Base-by-base conservation (phyloP, 2,888 invertebrate genomes). In the Alloplasta piceator region DNA sequence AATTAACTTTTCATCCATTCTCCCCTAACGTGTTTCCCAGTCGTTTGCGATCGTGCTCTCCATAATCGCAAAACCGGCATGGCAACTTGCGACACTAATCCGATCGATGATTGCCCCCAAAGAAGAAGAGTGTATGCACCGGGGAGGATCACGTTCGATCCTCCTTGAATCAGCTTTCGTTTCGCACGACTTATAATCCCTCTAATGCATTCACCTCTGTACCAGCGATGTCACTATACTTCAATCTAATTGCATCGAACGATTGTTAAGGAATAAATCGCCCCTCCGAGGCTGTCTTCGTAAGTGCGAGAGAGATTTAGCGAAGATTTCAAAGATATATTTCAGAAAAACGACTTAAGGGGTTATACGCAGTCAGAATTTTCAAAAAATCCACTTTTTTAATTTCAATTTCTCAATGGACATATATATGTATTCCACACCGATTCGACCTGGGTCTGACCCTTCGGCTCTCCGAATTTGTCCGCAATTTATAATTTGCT, bases 11-110 rank as follows among this genome's bases (percentile, higher is more conserved):
- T 12, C 48, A n/a, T 48, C 4, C 48, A n/a, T 12, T 1, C 48
- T n/a, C 48, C 48, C 4, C n/a, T 48, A 48, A 39, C 9, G 66
- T 50, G 48, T 48, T 46, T 12, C 48, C 39, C 39, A 7, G 12
- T 48, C 48, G n/a, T 48, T 48, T 4, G 48, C 48, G 12, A 48
- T 48, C 48, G 9, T 12, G 12, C 36, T 46, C 38, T 16, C n/a
- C 43, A 10, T 36, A 48, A 48, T 38, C 10, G 58, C 58, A 60
- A 70, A 70, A 70, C 70, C 70, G 60, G 71, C 71, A 60, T 61
- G 60, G 60, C 71, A 71, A 60, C 60, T 50, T 12, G 38, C 39
- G 71, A 71, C 71, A 71, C 71, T 71, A 50, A 71, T 61, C 71
- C 71, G 6, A 38, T 48, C 71, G 50, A 71, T 50, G 60, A 39